phyloP scores from a whole-genome alignment of 1,140 invertebrate genomes.

The Melitaea cinxia region DNA sequence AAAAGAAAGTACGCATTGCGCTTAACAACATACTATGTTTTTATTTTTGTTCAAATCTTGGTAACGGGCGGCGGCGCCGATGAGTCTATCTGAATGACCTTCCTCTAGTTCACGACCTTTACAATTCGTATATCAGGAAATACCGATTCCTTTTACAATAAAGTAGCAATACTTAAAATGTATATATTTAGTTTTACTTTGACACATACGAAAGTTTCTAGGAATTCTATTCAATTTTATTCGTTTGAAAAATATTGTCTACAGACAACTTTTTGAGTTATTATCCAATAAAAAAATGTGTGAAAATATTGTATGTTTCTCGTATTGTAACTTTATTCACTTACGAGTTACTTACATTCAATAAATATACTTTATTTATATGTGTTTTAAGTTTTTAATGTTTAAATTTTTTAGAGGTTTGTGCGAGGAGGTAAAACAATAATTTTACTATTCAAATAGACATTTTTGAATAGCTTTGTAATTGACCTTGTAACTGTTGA shows the following conservation, averaged over 20 bases:
- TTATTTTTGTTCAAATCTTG: conserved; percentile 1
- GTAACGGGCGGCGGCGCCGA: conserved; percentile 3
- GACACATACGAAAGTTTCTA: not conserved
- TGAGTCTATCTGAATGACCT: conserved; percentile 6
- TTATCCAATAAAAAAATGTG: too few relatives aligned
- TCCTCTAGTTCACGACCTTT: conserved; percentile 12
- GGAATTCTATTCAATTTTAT: not conserved
- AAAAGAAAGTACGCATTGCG: conserved; percentile 14
- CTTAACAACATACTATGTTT: conserved; percentile 4
- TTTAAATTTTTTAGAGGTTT: too few relatives aligned
- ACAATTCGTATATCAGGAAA: conserved; percentile 5
- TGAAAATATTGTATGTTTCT: too few relatives aligned
- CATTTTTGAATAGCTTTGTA: too few relatives aligned
- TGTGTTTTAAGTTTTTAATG: too few relatives aligned
- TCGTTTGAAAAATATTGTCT: not conserved
- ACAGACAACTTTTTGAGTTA: not conserved
- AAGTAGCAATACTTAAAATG: not conserved
- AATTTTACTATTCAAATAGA: too few relatives aligned
- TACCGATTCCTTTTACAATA: not conserved
- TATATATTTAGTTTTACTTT: not conserved
- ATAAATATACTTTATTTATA: too few relatives aligned
- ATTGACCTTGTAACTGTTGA: too few relatives aligned
- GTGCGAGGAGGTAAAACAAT: too few relatives aligned
- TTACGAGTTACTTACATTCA: too few relatives aligned
- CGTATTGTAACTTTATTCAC: too few relatives aligned